Percentiles rank a stretch among this genome's conserved stretches.
phyloP scores from a whole-genome alignment of 1,140 invertebrate species.

The Eubasilissa regina region DNA sequence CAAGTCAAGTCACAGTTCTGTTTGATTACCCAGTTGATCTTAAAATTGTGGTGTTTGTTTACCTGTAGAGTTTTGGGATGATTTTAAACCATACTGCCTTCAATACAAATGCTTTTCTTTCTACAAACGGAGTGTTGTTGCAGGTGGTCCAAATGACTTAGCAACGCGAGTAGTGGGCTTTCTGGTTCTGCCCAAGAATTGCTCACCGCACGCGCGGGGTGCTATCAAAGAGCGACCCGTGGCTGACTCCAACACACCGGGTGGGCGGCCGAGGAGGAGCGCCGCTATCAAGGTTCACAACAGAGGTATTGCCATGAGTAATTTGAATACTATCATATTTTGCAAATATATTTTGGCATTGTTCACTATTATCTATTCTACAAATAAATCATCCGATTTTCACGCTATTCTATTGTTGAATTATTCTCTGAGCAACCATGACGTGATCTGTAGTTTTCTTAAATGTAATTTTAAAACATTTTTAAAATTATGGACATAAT shows the following conservation, averaged over 20 bases:
- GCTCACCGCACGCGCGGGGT: slow-evolving; percentile 68
- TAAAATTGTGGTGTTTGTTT: not conserved
- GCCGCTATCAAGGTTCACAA: slow-evolving; percentile 74
- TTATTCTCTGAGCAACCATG: too few species aligned
- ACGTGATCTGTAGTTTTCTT: too few species aligned
- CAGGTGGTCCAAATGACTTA: slow-evolving; percentile 66
- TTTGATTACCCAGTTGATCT: too few species aligned
- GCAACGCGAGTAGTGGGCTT: slow-evolving; percentile 67
- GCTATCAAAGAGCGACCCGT: slow-evolving; percentile 63
- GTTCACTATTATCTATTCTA: too few species aligned
- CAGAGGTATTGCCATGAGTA: slow-evolving; percentile 64
- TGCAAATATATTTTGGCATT: too few species aligned
- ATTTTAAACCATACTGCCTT: not conserved
- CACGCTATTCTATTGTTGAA: too few species aligned
- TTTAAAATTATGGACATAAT: too few species aligned
- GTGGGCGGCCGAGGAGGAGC: slow-evolving; percentile 72
- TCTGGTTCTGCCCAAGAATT: slow-evolving; percentile 67
- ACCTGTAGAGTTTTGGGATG: not conserved
- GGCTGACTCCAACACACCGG: slow-evolving; percentile 62
- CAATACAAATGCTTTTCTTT: not conserved
- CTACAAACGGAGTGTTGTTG: not conserved
- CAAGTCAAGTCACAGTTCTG: too few species aligned
- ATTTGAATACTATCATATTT: too few species aligned
- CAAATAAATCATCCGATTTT: too few species aligned
- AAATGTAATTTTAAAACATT: too few species aligned